These are phyloP conservation scores for Orthonevra nobilis DNA, from an alignment of 2,888 invertebrate genomes.

Conservation along the genomic window DNA sequence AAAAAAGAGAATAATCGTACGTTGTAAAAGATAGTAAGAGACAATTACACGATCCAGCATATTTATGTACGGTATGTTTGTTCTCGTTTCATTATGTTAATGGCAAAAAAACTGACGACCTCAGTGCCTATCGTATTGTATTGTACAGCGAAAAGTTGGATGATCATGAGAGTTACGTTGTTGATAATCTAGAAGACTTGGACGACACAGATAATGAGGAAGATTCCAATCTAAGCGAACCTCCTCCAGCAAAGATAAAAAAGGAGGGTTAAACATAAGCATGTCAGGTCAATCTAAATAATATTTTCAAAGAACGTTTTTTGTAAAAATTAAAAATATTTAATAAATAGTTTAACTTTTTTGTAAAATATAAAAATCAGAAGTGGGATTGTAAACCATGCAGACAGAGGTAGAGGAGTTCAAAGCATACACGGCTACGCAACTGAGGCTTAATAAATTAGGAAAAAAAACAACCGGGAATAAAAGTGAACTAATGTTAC, in stretches of 20 bases:
- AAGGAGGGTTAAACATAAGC: too few species aligned
- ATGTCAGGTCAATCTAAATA: too few species aligned
- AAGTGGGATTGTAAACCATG: too few species aligned
- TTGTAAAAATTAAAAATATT: too few species aligned
- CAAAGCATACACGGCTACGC: too few species aligned
- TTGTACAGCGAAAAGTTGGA: constrained; percentile 60
- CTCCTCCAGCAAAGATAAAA: constrained; percentile 23
- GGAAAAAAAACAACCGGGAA: too few species aligned
- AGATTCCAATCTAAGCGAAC: neutral
- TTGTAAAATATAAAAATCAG: too few species aligned
- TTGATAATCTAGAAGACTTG: constrained; percentile 33
- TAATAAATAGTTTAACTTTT: too few species aligned
- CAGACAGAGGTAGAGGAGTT: too few species aligned
- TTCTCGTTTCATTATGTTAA: constrained; percentile 86
- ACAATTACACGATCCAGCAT: constrained; percentile 88
- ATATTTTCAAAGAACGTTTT: too few species aligned
- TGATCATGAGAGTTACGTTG: constrained; percentile 28
- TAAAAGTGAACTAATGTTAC: too few species aligned
- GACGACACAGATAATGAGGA: constrained; percentile 22
- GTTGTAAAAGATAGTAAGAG: constrained; percentile 84
- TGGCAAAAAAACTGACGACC: constrained; percentile 86
- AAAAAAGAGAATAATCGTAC: constrained; percentile 84
- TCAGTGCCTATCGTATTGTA: constrained; percentile 84
- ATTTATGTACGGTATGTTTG: constrained; percentile 89
- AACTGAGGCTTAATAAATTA: too few species aligned